phyloP scores from a whole-genome alignment of 2,113 vertebrate genomes.

The Cettia cetti region DNA sequence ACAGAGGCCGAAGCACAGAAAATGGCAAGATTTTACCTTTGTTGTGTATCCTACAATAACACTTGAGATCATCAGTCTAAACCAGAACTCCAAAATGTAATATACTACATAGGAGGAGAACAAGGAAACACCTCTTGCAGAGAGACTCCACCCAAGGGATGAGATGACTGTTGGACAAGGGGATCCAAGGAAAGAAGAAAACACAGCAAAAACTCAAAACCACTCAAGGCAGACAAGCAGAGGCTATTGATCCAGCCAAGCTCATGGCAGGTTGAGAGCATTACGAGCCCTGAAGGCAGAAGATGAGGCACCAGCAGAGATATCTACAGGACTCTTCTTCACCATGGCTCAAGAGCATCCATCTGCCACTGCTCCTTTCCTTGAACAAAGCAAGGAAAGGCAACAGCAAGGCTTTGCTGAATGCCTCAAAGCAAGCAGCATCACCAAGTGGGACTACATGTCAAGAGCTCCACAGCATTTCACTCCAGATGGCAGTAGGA shows the following conservation, averaged over 20 bases:
- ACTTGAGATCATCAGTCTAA: neutral
- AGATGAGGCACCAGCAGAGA: neutral
- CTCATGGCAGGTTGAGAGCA: neutral
- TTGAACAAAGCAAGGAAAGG: neutral
- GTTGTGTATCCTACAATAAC: neutral
- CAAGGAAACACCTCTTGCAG: neutral
- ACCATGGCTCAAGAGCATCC: neutral
- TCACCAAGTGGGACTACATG: neutral
- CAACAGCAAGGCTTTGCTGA: neutral
- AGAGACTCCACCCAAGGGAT: neutral
- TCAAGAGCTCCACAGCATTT: neutral
- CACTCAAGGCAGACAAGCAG: neutral
- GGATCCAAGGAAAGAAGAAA: neutral
- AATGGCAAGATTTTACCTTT: neutral
- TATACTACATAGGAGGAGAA: neutral
- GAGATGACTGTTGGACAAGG: neutral
- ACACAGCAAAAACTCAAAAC: neutral
- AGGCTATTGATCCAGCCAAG: too few relatives aligned
- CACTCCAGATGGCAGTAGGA: neutral
- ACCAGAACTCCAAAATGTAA: neutral
- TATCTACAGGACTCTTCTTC: neutral
- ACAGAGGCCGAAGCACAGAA: neutral
- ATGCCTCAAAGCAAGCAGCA: neutral
- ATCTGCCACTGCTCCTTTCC: neutral
- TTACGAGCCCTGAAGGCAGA: neutral